Conservation (phyloP, 2,113 vertebrate genomes). For the Crotalus viridis region DNA sequence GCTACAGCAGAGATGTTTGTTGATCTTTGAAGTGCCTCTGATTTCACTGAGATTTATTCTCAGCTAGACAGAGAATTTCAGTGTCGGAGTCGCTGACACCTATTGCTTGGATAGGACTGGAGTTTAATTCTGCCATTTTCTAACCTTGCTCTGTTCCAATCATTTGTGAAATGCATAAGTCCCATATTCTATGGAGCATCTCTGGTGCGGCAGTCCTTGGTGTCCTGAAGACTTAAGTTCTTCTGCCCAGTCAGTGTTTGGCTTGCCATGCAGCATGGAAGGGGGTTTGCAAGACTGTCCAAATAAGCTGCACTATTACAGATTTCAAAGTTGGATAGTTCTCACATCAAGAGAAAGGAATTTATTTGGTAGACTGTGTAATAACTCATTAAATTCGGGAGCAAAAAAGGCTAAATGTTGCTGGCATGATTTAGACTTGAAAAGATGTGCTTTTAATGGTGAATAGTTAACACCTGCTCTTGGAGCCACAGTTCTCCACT, state of each 20-base stretch:
- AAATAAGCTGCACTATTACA: neutral
- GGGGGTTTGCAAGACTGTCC: neutral
- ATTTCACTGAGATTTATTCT: neutral
- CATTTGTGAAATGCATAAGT: too few species aligned
- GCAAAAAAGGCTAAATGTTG: neutral
- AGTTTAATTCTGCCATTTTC: too few species aligned
- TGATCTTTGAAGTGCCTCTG: neutral
- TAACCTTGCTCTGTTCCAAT: too few species aligned
- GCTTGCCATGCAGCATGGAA: neutral
- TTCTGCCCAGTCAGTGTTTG: too few species aligned
- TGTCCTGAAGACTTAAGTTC: too few species aligned
- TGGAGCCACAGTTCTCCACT: neutral
- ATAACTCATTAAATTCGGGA: neutral
- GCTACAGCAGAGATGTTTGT: neutral
- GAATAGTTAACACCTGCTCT: neutral
- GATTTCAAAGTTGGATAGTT: neutral
- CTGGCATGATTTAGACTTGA: neutral
- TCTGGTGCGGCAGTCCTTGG: too few species aligned
- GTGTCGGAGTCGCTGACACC: neutral
- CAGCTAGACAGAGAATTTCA: neutral
- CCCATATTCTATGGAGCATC: too few species aligned
- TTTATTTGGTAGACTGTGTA: neutral
- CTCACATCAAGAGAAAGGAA: neutral
- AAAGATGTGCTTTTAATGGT: neutral
- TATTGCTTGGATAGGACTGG: too few species aligned